A percentile compares a stretch with the other conserved stretches of the same genome.
phyloP scores from a whole-genome alignment of 2,113 vertebrate species.

The Macrotus californicus region DNA sequence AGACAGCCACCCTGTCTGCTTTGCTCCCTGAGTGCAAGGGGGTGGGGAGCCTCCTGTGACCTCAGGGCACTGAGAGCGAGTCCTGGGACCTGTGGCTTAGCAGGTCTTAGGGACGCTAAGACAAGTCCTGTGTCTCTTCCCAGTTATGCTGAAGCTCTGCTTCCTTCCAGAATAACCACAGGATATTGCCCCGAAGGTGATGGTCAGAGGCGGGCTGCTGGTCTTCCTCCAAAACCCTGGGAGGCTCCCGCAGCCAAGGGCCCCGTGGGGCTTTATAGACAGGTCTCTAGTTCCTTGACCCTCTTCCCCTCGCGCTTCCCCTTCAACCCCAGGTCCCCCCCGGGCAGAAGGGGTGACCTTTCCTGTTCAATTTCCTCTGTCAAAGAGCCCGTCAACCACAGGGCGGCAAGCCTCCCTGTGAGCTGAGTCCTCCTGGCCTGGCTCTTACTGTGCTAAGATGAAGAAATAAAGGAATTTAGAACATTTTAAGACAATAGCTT shows the following conservation, averaged over 20 bases:
- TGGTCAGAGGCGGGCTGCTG: neutral
- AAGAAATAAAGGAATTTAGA: neutral
- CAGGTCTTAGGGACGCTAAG: neutral
- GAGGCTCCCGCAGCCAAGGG: neutral
- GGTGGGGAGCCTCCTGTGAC: neutral
- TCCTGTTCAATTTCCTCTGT: neutral
- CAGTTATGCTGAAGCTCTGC: neutral
- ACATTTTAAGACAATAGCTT: neutral
- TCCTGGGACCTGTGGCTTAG: neutral
- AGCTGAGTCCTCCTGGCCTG: neutral
- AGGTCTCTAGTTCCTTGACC: neutral
- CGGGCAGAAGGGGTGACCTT: neutral
- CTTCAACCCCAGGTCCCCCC: neutral
- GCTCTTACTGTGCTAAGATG: neutral
- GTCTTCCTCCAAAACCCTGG: neutral
- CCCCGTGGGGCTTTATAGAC: neutral
- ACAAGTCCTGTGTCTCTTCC: neutral
- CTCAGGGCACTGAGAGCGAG: neutral
- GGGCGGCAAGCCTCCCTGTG: neutral
- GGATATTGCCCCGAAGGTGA: neutral
- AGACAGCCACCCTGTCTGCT: neutral
- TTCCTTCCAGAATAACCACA: neutral
- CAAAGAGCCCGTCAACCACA: neutral
- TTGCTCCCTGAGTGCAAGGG: neutral
- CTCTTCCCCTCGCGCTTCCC: neutral